Evolutionary conservation across 2,797 vertebrate genomes (phyloP), one percentile per base, ranked within the genome.

Genomic region (Prunella strophiata): DNA sequence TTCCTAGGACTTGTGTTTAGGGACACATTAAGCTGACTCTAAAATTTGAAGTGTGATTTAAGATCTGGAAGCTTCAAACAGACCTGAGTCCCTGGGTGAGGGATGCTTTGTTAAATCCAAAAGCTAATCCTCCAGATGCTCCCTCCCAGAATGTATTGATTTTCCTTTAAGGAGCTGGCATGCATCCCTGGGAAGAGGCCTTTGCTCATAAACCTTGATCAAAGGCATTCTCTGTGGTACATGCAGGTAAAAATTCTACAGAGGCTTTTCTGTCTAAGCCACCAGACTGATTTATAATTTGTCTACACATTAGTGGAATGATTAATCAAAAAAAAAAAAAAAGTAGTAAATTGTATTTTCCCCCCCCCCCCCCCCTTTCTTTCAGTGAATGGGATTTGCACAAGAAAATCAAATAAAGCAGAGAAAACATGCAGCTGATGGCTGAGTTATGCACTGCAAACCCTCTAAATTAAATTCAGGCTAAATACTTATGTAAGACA

Each of bases 151-250:
- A 79, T 3, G 21, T 70, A 89, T 79, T 0, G 67, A 85, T 88
- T 94, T 91, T 92, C 82, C 74, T 86, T 65, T 88, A 91, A 90
- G 87, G 70, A 92, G 75, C 75, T 92, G 81, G 54, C 84, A 27
- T 38, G 55, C 40, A 55, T 67, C 85, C 73, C 58, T 85, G 55
- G 57, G 51, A 73, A 89, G 70, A 75, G 54, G 29, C 43, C 89
- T 88, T 85, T 89, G 48, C 74, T 73, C 87, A 50, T 85, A 89
- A 91, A 81, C 81, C 38, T 70, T 88, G 72, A 85, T 89, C 91
- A 94, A 70, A 92, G 72, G 62, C 82, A 55, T 38, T 90, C 59
- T 78, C 71, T 42, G 29, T 59, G 57, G 2, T 76, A 79, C 72
- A 25, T 55, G 34, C 48, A 91, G 67, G 84, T 76, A 30, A 75